Evolutionary conservation across 2,113 vertebrate genomes (phyloP).

Genomic region (Dromiciops gliroides): DNA sequence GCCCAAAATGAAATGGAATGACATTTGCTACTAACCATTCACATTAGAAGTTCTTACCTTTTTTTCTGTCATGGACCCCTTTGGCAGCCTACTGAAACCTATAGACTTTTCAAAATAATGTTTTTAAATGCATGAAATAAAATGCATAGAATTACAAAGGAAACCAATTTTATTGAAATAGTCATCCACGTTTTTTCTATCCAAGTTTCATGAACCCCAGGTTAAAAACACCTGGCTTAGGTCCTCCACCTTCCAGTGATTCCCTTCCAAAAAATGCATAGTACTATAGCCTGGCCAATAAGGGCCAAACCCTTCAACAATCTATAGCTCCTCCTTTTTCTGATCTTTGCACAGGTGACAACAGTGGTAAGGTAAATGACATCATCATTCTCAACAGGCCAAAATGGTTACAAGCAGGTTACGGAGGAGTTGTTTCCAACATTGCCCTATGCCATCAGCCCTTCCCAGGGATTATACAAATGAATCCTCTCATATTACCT

Average conservation of each 20-base stretch:
- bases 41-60: not conserved
- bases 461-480: not conserved
- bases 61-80: not conserved
- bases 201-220: not conserved
- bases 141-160: not conserved
- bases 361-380: no score
- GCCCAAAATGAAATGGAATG: not conserved
- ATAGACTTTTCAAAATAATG: not conserved
- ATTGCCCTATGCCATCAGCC: not conserved
- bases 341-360: not conserved
- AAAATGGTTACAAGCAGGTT: not conserved
- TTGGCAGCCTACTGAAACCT: not conserved
- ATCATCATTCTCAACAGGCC: not conserved
- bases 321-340: not conserved
- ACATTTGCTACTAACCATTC: not conserved
- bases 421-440: not conserved
- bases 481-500: not conserved
- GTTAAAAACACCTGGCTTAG: not conserved
- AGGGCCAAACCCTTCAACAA: not conserved
- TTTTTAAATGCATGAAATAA: not conserved
- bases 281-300: no score
- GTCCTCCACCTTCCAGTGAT: not conserved
- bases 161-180: not conserved
- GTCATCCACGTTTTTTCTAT: not conserved
- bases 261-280: not conserved